Conservation (phyloP, 2,113 vertebrate species). For the Campylomormyrus numenius region DNA sequence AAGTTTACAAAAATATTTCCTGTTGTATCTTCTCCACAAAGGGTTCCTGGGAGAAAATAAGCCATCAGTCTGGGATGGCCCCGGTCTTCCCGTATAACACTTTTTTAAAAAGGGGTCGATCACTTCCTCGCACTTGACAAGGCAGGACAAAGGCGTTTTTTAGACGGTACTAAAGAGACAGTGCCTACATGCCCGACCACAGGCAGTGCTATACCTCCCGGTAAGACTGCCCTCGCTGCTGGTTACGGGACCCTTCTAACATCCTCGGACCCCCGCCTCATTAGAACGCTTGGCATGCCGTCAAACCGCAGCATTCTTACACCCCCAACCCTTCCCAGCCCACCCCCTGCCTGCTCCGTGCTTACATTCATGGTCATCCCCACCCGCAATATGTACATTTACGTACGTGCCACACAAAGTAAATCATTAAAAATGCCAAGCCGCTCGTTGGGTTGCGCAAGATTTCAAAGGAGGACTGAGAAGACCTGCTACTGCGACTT, state of each 20-base stretch:
- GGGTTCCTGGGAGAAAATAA: neutral
- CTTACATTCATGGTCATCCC: neutral
- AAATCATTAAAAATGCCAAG: neutral
- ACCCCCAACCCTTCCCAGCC: neutral
- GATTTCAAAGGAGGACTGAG: neutral
- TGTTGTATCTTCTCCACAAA: neutral
- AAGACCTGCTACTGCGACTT: neutral
- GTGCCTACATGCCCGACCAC: neutral
- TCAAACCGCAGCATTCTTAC: slow-evolving; percentile 19
- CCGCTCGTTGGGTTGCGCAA: neutral
- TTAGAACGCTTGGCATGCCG: neutral
- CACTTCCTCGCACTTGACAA: neutral
- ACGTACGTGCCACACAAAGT: neutral
- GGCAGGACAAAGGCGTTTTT: neutral
- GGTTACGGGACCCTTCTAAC: neutral
- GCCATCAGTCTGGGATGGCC: neutral
- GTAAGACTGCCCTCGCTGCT: neutral
- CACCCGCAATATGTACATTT: neutral
- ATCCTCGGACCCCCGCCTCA: neutral
- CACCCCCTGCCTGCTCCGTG: neutral
- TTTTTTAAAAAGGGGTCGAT: neutral
- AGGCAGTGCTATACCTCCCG: neutral
- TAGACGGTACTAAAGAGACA: neutral
- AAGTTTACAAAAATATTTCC: neutral
- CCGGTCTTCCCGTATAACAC: neutral